Conservation (phyloP, 2,113 vertebrate genomes). For the Chlorodrepanis virens region DNA sequence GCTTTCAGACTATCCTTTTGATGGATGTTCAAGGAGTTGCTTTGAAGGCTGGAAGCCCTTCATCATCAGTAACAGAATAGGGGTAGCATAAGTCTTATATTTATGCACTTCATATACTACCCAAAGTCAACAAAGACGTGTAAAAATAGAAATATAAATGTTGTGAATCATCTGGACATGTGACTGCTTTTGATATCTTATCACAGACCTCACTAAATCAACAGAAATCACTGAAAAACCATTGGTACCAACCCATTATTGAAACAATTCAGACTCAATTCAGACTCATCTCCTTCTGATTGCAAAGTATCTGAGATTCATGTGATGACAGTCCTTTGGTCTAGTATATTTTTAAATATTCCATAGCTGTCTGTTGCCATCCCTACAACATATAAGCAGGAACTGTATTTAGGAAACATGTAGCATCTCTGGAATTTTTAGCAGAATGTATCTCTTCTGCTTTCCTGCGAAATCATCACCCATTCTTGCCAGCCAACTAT, state of each 20-base stretch:
- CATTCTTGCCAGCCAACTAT: slow-evolving; percentile 1
- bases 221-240: background rate
- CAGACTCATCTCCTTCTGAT: background rate
- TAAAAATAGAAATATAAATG: background rate
- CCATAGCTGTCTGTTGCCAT: background rate
- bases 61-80: background rate
- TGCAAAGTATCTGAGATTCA: background rate
- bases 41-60: background rate
- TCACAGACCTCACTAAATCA: background rate
- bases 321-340: background rate
- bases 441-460: background rate
- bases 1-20: background rate
- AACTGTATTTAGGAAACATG: background rate
- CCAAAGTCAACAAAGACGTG: background rate
- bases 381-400: background rate
- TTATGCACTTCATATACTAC: background rate
- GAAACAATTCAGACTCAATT: background rate
- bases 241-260: background rate
- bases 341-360: slow-evolving; percentile 18
- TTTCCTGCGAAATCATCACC: background rate
- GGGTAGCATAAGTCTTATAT: background rate
- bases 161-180: background rate
- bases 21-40: background rate
- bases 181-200: background rate
- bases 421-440: slow-evolving; percentile 21